A percentile compares a stretch with the other conserved stretches of the same genome.
These are phyloP conservation scores for Allophyes oxyacanthae DNA, from an alignment of 2,888 invertebrate species.

Conservation along the genomic window DNA sequence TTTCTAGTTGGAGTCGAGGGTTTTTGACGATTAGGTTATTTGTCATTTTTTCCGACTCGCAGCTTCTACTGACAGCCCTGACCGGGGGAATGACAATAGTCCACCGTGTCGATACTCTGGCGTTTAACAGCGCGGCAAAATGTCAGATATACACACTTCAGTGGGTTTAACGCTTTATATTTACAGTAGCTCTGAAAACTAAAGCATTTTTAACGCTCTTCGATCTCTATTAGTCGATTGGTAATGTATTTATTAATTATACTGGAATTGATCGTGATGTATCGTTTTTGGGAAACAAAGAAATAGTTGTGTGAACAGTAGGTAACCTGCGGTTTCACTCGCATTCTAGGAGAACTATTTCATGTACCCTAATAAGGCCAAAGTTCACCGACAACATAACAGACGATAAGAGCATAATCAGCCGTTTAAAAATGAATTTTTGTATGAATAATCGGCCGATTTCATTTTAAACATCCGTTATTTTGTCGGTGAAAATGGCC, in stretches of 20 bases:
- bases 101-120: constrained; percentile 52
- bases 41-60: not conserved
- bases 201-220: constrained; percentile 40
- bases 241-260: constrained; percentile 8
- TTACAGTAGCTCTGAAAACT: constrained; percentile 40
- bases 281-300: constrained; percentile 2
- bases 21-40: too few relatives aligned
- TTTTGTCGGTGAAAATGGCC: too few relatives aligned
- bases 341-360: too few relatives aligned
- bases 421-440: too few relatives aligned
- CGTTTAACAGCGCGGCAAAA: constrained; percentile 59
- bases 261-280: not conserved
- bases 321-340: too few relatives aligned
- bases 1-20: too few relatives aligned
- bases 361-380: too few relatives aligned
- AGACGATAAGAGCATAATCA: too few relatives aligned
- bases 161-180: constrained; percentile 53
- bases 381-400: too few relatives aligned
- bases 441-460: too few relatives aligned
- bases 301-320: not conserved
- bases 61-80: constrained; percentile 24
- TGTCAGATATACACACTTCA: constrained; percentile 57
- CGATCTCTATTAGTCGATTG: constrained; percentile 14
- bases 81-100: constrained; percentile 47
- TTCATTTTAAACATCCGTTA: too few relatives aligned